These are phyloP conservation scores for Pagetopsis macropterus DNA, from an alignment of 2,797 vertebrate species.

Conservation along the genomic window DNA sequence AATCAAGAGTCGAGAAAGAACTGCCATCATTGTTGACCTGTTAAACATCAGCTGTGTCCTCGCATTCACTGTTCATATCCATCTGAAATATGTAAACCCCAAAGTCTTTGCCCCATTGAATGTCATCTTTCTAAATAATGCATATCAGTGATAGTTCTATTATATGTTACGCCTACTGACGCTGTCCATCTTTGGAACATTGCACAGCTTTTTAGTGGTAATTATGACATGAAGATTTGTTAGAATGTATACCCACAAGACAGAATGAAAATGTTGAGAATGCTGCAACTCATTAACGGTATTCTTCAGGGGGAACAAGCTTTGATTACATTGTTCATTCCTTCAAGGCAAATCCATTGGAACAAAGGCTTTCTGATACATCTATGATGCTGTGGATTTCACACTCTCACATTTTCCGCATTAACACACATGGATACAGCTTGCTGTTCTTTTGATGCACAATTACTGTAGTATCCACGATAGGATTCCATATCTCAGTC, in stretches of 20 bases:
- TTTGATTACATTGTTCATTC: constrained; percentile 80
- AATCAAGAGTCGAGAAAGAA: constrained; percentile 36
- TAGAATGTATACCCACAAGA: constrained; percentile 79
- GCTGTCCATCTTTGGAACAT: constrained; percentile 67
- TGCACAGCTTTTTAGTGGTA: constrained; percentile 65
- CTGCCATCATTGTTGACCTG: constrained; percentile 49
- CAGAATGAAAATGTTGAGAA: constrained; percentile 75
- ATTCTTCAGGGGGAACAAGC: constrained; percentile 78
- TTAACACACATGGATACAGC: constrained; percentile 55
- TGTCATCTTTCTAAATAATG: constrained; percentile 47
- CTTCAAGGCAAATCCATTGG: constrained; percentile 77
- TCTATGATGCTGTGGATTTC: constrained; percentile 61
- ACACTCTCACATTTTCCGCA: constrained; percentile 58
- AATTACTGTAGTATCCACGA: constrained; percentile 44
- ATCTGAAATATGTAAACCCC: constrained; percentile 30
- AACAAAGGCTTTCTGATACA: constrained; percentile 68
- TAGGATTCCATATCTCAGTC: constrained; percentile 34
- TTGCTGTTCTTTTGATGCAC: constrained; percentile 57
- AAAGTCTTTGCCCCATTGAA: constrained; percentile 43
- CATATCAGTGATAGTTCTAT: constrained; percentile 15
- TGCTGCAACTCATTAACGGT: constrained; percentile 81
- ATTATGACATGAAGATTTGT: constrained; percentile 79
- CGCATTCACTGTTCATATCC: constrained; percentile 28
- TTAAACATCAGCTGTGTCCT: constrained; percentile 56
- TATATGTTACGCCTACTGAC: constrained; percentile 23